Evolutionary conservation across 1,140 invertebrate genomes (phyloP), one percentile per base, ranked within the genome.

Genomic region (Cydia fagiglandana): DNA sequence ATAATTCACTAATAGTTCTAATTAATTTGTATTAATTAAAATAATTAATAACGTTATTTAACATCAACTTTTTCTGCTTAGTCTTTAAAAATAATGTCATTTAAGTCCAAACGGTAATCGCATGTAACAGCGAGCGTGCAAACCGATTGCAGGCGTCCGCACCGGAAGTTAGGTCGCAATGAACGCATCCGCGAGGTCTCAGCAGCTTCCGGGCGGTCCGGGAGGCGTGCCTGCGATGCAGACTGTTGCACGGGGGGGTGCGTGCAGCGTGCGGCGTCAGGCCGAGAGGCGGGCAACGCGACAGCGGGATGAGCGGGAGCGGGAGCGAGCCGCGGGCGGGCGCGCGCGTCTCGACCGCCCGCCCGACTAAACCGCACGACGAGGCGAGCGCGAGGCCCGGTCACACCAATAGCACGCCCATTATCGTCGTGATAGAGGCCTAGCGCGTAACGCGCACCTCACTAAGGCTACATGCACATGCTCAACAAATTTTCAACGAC

Each of bases 131-230:
- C 34, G 24, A 45, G 34, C 66, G 13, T 38, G 66, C 15, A 38
- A 70, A n/a, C 64, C 45, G 61, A 77, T 78, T 75, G 80, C 83
- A 84, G 84, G 78, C 78, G 81, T 75, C 77, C 77, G 47, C 73
- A 82, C 80, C 82, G 86, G 86, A 87, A 86, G 79, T 85, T 73
- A 76, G 47, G 74, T 68, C 77, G 78, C 73, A 83, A 77, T 85
- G 81, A 75, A 85, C 92, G 92, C 82, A 94, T 92, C 93, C 70
- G 79, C 75, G 80, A 93, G 92, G 73, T 93, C 91, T 56, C 88
- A 83, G 28, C 76, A 82, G 80, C 76, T 77, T 82, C 79, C 83
- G 80, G 73, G 88, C 83, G 17, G 77, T 81, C 79, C 85, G 87
- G 77, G 77, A 84, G 83, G 81, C 82, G 85, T 79, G 79, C 78